phyloP scores from a whole-genome alignment of 1,140 invertebrate species.

The Drosophila ercepeae region DNA sequence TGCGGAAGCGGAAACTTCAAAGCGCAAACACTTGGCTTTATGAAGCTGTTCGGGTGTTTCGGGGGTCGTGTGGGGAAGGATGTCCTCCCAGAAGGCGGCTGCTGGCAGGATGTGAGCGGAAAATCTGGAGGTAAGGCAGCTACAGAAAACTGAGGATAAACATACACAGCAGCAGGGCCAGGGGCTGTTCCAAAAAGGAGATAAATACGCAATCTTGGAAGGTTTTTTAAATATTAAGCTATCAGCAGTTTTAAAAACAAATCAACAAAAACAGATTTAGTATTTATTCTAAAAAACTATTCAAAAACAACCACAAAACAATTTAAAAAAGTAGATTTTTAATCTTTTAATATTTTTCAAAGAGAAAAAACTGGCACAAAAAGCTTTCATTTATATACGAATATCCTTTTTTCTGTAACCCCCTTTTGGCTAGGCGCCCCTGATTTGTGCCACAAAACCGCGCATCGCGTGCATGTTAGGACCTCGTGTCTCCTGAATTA shows the following conservation, averaged over 20 bases:
- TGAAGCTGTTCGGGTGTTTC: constrained; percentile 50
- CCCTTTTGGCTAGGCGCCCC: constrained; percentile 10
- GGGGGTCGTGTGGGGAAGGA: constrained; percentile 6
- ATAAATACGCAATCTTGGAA: not conserved
- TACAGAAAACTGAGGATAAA: constrained; percentile 19
- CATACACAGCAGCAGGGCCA: constrained; percentile 22
- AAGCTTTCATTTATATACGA: too few species aligned
- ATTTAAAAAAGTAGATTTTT: too few species aligned
- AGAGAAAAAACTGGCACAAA: too few species aligned
- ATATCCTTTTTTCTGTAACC: not conserved
- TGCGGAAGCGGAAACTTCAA: constrained; percentile 79
- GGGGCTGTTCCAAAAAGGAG: not conserved
- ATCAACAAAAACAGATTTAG: too few species aligned
- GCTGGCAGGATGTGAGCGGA: not conserved
- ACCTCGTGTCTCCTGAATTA: constrained; percentile 57
- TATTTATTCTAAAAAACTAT: too few species aligned
- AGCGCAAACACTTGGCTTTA: constrained; percentile 73
- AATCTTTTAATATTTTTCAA: too few species aligned
- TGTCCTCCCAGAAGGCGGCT: not conserved
- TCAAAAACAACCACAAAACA: too few species aligned
- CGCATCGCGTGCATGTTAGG: constrained; percentile 36
- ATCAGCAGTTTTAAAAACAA: too few species aligned
- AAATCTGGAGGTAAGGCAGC: constrained; percentile 5
- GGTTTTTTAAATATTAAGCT: not conserved
- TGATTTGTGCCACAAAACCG: constrained; percentile 20